A percentile compares a stretch with the other conserved stretches of the same genome.
Conservation (phyloP, 1,140 invertebrate genomes). For the Camponotus floridanus region DNA sequence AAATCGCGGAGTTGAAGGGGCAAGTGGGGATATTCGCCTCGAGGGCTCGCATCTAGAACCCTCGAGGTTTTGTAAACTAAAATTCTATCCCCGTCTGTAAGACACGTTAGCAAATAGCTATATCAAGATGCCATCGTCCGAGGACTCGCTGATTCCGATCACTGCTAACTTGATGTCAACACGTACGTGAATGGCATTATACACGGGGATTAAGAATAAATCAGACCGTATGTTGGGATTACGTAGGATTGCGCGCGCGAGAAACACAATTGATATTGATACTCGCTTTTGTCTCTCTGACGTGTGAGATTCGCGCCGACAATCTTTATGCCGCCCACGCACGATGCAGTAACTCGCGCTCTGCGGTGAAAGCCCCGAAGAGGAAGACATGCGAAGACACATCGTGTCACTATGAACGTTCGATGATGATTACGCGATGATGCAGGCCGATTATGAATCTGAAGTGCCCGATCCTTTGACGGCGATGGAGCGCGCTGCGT, state of each 20-base stretch:
- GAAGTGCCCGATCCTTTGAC: conserved; percentile 12
- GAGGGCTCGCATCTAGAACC: not conserved
- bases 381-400: conserved; percentile 48
- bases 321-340: conserved; percentile 47
- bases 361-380: conserved; percentile 52
- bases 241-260: conserved; percentile 7
- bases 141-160: conserved; percentile 3
- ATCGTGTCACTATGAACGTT: conserved; percentile 41
- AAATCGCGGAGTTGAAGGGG: not conserved
- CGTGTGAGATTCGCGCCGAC: conserved; percentile 38
- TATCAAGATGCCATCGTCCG: conserved; percentile 16
- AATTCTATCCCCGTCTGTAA: not conserved
- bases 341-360: conserved; percentile 52
- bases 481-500: not conserved
- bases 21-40: not conserved
- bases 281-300: conserved; percentile 40
- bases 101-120: conserved; percentile 26
- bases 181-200: not conserved
- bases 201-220: not conserved
- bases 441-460: conserved; percentile 37
- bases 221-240: not conserved
- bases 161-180: not conserved
- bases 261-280: conserved; percentile 15
- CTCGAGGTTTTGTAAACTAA: conserved; percentile 36
- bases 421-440: conserved; percentile 53